Base-by-base conservation (phyloP, 1,140 invertebrate genomes). In the Doryteuthis pealeii region DNA sequence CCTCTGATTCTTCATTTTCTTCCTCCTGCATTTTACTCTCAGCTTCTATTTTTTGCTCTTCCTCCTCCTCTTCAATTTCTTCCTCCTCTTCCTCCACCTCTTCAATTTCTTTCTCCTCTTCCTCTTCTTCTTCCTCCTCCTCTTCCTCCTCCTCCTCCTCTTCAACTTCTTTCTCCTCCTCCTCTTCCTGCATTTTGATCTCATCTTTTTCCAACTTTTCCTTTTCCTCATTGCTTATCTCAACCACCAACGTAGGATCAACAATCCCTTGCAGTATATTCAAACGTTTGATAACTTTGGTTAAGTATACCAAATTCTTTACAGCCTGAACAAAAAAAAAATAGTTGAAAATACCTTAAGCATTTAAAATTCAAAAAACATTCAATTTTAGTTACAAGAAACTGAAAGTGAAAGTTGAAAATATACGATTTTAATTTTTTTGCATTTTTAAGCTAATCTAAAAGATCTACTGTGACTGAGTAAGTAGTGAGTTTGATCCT, bases 221-320 rank as follows among this genome's bases (percentile, higher is more conserved):
- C 54, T 62, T 18, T 62, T 22, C 18, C 54, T 62, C 26, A 22
- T 22, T 40, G 3, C 10, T 40, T 40, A 40, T 40, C 35, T 40
- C 35, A 5, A 10, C 3, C 35, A 40, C 35, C 35, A 40, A 10
- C 10, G 35, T 5, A 40, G 35, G 35, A 58, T 58, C 18, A 22
- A 58, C 5, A 5, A 58, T 58, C 3, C 54, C 54, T 28, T 58
- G 54, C 5, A 18, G 5, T 22, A 58, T 58, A 15, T 58, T 58
- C 77, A 92, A 71, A 33, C 87, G 87, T 75, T 90, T 89, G 1
- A 93, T 82, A 66, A 93, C 89, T 83, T 90, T 91, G 0, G 91
- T 91, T 28, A 94, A 86, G 78, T 91, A 93, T 14, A 94, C 88
- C 65, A 94, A 86, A 85, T 94, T 93, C 83, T 93, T 94, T 3